These are phyloP conservation scores for Choloepus didactylus DNA, from an alignment of 2,797 vertebrate genomes.

Conservation along the genomic window DNA sequence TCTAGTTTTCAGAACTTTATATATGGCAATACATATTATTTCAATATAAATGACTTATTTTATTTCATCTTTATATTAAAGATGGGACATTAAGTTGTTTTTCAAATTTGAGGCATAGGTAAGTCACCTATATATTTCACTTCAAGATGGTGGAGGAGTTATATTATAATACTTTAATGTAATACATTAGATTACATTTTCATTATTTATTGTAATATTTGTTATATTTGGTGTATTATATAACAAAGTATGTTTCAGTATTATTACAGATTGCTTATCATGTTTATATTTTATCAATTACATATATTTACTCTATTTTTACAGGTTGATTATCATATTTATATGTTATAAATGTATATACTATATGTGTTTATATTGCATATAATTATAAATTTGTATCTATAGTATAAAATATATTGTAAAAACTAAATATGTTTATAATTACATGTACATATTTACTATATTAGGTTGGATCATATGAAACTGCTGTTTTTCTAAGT, in stretches of 20 bases:
- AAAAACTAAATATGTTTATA: conserved; percentile 16
- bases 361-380: background rate
- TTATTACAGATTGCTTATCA: background rate
- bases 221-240: background rate
- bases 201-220: background rate
- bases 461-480: background rate
- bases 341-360: conserved; percentile 4
- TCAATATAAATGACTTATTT: background rate
- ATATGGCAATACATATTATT: background rate
- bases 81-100: conserved; percentile 13
- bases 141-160: conserved; percentile 17
- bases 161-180: background rate
- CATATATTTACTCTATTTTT: background rate
- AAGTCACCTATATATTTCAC: conserved; percentile 35
- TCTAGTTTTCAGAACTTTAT: background rate
- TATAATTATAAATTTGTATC: background rate
- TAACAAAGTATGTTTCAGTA: background rate
- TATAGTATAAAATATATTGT: background rate
- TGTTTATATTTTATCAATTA: background rate
- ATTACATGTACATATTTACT: background rate
- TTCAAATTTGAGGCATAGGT: background rate
- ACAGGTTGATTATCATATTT: background rate
- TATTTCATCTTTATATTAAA: conserved; percentile 36
- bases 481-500: background rate
- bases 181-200: background rate